Evolutionary conservation across 2,113 vertebrate genomes (phyloP).

Genomic region (Pao palembangensis): DNA sequence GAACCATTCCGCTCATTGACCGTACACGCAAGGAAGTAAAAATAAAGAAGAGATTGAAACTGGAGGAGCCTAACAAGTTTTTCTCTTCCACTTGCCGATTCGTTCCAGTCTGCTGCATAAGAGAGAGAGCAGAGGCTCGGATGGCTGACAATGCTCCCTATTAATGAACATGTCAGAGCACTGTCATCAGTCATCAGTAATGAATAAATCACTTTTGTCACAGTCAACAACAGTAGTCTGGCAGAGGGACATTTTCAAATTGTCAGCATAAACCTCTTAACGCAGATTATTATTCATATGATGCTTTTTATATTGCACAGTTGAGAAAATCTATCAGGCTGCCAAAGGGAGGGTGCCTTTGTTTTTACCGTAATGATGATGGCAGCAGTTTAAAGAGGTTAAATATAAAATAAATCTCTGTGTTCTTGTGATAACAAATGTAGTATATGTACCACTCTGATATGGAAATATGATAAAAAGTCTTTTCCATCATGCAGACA

Average conservation of each 20-base stretch:
- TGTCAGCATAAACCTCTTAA: too few relatives aligned
- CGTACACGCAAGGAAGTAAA: neutral
- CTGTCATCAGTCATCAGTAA: slow-evolving; percentile 57
- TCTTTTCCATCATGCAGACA: too few relatives aligned
- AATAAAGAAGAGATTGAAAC: slow-evolving; percentile 6
- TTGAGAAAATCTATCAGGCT: too few relatives aligned
- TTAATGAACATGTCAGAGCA: slow-evolving; percentile 44
- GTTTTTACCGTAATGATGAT: too few relatives aligned
- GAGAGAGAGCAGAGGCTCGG: neutral
- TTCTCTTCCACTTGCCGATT: slow-evolving; percentile 28
- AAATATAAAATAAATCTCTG: too few relatives aligned
- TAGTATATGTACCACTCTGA: too few relatives aligned
- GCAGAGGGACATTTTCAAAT: neutral
- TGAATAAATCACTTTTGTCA: slow-evolving; percentile 71
- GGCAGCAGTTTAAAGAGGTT: too few relatives aligned
- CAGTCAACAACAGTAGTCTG: slow-evolving; percentile 21
- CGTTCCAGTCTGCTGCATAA: slow-evolving; percentile 35
- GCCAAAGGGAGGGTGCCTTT: too few relatives aligned
- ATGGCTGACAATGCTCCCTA: slow-evolving; percentile 9
- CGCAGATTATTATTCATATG: too few relatives aligned
- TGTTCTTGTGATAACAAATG: too few relatives aligned
- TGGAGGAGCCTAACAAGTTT: slow-evolving; percentile 4
- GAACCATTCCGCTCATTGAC: neutral
- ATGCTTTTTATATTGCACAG: too few relatives aligned
- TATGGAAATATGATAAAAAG: too few relatives aligned